These are phyloP conservation scores for Rhodinocichla rosea DNA, from an alignment of 2,113 vertebrate species.

Conservation along the genomic window DNA sequence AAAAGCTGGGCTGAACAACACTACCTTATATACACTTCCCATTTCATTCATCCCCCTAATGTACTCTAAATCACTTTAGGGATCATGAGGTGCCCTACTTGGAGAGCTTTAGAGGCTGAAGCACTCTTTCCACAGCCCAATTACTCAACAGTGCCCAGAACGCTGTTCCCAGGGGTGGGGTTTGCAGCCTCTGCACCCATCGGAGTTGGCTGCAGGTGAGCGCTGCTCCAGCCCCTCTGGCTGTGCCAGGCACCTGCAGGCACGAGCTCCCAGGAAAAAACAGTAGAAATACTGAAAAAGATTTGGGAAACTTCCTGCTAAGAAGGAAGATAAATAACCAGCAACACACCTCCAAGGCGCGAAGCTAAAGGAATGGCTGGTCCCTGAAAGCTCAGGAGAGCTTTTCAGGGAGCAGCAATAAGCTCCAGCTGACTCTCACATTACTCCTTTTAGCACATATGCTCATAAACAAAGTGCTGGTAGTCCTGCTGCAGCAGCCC, in stretches of 20 bases:
- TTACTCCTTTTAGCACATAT: neutral
- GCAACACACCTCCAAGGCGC: neutral
- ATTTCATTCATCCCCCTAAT: neutral
- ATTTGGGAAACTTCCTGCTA: neutral
- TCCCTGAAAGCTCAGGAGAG: neutral
- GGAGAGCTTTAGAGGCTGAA: neutral
- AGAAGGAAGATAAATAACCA: neutral
- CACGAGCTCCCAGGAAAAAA: neutral
- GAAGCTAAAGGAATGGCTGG: neutral
- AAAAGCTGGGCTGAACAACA: neutral
- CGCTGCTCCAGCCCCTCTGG: rapidly evolving
- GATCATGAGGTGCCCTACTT: neutral
- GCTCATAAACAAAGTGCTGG: rapidly evolving
- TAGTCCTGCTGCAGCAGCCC: neutral
- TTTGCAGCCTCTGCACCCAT: neutral
- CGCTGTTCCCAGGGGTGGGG: neutral
- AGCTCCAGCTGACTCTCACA: neutral
- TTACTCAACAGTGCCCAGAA: neutral
- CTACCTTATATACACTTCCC: neutral
- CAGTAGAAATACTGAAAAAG: neutral
- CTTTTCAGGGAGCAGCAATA: neutral
- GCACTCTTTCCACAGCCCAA: neutral
- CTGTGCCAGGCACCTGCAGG: neutral
- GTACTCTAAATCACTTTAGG: neutral
- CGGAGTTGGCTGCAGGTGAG: neutral